phyloP scores from a whole-genome alignment of 2,113 vertebrate genomes.

The Xiphophorus maculatus region DNA sequence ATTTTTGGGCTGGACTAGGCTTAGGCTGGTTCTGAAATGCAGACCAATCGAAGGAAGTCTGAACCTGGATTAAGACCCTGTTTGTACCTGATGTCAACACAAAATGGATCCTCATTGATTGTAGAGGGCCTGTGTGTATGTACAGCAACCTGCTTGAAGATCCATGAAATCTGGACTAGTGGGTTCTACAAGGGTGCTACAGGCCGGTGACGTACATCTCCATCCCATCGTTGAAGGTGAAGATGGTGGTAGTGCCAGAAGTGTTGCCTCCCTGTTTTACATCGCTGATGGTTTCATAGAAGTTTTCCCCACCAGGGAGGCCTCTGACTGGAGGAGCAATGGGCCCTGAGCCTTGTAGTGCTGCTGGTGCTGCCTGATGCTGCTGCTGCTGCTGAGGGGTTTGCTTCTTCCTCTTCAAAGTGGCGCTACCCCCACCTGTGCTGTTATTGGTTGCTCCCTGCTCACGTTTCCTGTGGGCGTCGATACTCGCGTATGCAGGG shows the following conservation, averaged over 20 bases:
- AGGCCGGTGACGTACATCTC: conserved; percentile 85
- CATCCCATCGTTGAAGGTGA: conserved; percentile 85
- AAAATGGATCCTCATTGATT: conserved; percentile 65
- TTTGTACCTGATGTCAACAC: conserved; percentile 72
- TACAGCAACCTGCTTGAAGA: conserved; percentile 52
- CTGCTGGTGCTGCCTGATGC: conserved; percentile 35
- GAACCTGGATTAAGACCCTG: conserved; percentile 77
- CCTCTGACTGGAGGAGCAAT: conserved; percentile 51
- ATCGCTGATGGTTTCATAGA: conserved; percentile 82
- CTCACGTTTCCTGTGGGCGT: conserved; percentile 77
- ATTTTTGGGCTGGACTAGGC: conserved; percentile 61
- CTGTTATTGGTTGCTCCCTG: conserved; percentile 60
- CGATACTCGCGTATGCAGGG: conserved; percentile 76
- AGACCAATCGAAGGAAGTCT: conserved; percentile 60
- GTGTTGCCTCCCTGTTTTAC: conserved; percentile 75
- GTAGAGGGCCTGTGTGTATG: conserved; percentile 57
- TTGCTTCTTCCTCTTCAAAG: conserved; percentile 77
- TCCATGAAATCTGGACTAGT: conserved; percentile 44
- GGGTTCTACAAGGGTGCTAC: conserved; percentile 58
- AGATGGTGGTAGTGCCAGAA: conserved; percentile 82
- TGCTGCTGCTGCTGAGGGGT: conserved; percentile 34
- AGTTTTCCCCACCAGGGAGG: conserved; percentile 77
- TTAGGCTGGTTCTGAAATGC: conserved; percentile 71
- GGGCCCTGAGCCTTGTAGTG: conserved; percentile 66
- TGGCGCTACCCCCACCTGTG: conserved; percentile 62